phyloP scores from a whole-genome alignment of 2,113 vertebrate genomes.

The Fregata magnificens region DNA sequence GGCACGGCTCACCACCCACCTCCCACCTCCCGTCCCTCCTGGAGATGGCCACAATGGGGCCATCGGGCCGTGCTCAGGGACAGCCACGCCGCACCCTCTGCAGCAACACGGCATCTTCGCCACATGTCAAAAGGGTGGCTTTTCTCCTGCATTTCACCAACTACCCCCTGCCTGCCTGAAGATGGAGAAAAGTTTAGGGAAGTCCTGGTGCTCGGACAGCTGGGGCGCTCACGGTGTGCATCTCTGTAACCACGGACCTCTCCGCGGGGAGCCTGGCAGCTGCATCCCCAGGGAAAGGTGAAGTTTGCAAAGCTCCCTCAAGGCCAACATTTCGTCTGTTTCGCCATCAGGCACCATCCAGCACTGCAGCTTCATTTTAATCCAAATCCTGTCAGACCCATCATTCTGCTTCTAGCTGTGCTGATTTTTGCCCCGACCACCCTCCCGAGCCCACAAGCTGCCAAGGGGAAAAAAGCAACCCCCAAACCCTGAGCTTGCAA shows the following conservation, averaged over 20 bases:
- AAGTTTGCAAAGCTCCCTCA: background rate
- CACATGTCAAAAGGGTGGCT: accelerated
- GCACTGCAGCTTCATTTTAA: background rate
- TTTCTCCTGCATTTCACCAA: background rate
- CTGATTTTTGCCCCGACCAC: background rate
- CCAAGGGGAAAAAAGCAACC: background rate
- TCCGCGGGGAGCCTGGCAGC: background rate
- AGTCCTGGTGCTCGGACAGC: background rate
- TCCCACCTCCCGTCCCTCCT: background rate
- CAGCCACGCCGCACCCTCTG: accelerated
- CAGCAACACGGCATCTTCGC: accelerated
- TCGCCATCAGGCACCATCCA: background rate
- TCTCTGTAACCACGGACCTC: background rate
- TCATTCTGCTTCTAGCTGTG: background rate
- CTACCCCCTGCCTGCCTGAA: background rate
- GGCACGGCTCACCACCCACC: background rate
- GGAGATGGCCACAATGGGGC: background rate
- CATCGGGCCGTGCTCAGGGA: accelerated
- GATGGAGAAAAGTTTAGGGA: background rate
- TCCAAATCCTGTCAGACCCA: background rate
- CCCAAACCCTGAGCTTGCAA: background rate
- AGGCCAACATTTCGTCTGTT: background rate
- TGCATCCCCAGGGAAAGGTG: background rate
- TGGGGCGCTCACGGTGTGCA: accelerated
- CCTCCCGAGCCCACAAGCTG: background rate